Conservation (phyloP, 2,113 vertebrate genomes). For the Plectropomus leopardus region DNA sequence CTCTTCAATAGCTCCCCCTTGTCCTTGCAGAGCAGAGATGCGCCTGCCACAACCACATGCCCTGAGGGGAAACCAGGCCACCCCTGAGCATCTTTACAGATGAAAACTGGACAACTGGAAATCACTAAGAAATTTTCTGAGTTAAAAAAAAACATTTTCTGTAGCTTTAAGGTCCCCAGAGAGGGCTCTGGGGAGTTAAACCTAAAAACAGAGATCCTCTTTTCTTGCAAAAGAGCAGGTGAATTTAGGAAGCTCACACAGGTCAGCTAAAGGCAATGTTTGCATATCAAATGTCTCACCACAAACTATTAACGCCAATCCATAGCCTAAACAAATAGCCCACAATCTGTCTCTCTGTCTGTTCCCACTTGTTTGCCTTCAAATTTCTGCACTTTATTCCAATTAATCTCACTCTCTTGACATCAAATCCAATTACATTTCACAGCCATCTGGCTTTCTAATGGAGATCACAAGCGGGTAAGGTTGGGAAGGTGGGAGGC, state of each 20-base stretch:
- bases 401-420: constrained; percentile 81
- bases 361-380: constrained; percentile 77
- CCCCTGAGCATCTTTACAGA: constrained; percentile 51
- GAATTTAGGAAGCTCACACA: neutral
- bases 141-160: no score
- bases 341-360: constrained; percentile 87
- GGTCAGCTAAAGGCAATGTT: constrained; percentile 27
- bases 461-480: constrained; percentile 82
- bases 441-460: constrained; percentile 90
- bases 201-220: neutral
- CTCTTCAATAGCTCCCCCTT: constrained; percentile 60
- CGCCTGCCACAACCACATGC: constrained; percentile 65
- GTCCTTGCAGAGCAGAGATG: constrained; percentile 65
- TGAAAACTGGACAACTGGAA: constrained; percentile 40
- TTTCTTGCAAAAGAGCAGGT: neutral
- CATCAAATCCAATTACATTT: constrained; percentile 90
- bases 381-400: constrained; percentile 81
- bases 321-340: constrained; percentile 61
- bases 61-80: constrained; percentile 79
- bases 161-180: no score
- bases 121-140: neutral
- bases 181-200: neutral
- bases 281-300: constrained; percentile 27
- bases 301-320: constrained; percentile 32
- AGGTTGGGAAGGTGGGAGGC: constrained; percentile 39